Evolutionary conservation across 2,113 vertebrate genomes (phyloP).

Genomic region (Asarcornis scutulata): DNA sequence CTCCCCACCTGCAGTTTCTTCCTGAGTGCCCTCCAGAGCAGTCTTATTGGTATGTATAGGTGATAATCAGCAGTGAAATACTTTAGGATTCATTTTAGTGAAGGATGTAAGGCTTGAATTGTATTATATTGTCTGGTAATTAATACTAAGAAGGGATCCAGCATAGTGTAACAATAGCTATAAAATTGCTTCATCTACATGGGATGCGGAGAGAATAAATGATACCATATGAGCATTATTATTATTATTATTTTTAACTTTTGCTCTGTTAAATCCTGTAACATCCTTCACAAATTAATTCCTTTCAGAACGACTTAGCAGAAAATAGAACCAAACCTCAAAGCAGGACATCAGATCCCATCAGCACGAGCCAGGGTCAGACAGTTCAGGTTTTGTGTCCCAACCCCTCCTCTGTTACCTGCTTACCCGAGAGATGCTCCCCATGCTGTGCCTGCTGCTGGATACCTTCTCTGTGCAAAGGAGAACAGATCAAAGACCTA

Average conservation of each 20-base stretch:
- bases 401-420: not conserved
- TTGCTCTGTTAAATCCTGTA: conserved; percentile 41
- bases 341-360: not conserved
- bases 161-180: conserved; percentile 3
- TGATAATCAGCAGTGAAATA: not conserved
- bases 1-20: not conserved
- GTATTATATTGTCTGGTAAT: not conserved
- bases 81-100: not conserved
- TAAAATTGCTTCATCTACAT: conserved; percentile 47
- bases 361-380: conserved; percentile 52
- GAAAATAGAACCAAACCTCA: conserved; percentile 52
- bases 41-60: not conserved
- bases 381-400: not conserved
- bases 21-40: not conserved
- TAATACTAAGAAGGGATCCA: not conserved
- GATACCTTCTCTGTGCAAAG: not conserved
- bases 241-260: not conserved
- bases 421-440: not conserved
- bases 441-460: not conserved
- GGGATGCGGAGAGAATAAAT: conserved; percentile 41
- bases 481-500: not conserved
- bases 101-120: not conserved
- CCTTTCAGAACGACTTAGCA: conserved; percentile 48
- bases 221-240: not conserved
- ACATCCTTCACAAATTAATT: conserved; percentile 49